Conservation (phyloP, 2,888 invertebrate genomes). For the Lamproptera curius region DNA sequence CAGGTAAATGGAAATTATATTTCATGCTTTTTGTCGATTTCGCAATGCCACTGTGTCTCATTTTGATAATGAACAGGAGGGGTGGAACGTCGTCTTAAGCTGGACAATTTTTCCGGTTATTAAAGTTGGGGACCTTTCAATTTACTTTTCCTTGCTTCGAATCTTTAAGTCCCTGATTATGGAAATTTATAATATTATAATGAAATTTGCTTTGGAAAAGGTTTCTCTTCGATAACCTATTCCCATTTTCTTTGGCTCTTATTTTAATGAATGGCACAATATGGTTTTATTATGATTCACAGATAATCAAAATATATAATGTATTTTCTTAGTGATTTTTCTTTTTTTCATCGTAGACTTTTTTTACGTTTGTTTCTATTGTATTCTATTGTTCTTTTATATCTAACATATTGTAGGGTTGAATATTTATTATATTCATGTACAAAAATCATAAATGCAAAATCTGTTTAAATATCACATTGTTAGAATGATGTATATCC, state of each 20-base stretch:
- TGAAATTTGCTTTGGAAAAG: constrained; percentile 10
- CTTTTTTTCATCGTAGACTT: too few species aligned
- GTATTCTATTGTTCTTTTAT: too few species aligned
- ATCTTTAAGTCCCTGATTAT: constrained; percentile 21
- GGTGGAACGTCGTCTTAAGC: constrained; percentile 11
- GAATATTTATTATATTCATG: too few species aligned
- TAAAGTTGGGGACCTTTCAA: constrained; percentile 21
- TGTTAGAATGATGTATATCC: too few species aligned
- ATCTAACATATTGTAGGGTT: too few species aligned
- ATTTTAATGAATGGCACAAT: background rate
- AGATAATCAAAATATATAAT: too few species aligned
- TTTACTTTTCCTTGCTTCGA: constrained; percentile 19
- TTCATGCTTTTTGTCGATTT: constrained; percentile 15
- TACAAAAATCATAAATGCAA: too few species aligned
- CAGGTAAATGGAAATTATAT: constrained; percentile 13
- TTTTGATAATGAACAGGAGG: constrained; percentile 20
- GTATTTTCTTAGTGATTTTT: too few species aligned
- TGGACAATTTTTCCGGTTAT: constrained; percentile 19
- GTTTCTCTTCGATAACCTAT: constrained; percentile 1
- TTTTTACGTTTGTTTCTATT: too few species aligned
- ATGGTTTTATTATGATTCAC: too few species aligned
- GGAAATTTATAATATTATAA: constrained; percentile 19
- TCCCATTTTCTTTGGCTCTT: constrained; percentile 1
- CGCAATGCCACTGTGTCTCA: constrained; percentile 11
- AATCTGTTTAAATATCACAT: too few species aligned